Conservation (phyloP, 2,113 vertebrate species). For the Salminus brasiliensis region DNA sequence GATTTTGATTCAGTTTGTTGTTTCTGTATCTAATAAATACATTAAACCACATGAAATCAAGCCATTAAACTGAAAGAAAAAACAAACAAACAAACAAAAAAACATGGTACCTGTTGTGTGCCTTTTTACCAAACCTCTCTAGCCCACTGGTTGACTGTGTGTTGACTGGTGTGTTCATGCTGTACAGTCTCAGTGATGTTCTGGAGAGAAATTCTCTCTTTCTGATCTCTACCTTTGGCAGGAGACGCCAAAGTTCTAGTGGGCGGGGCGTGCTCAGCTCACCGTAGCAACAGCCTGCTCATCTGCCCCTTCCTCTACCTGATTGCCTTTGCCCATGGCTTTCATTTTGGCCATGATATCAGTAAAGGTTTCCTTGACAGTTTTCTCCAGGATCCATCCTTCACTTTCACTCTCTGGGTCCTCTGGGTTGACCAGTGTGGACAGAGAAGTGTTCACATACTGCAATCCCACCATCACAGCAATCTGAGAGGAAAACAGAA, state of each 20-base stretch:
- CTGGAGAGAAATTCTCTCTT: slow-evolving; percentile 47
- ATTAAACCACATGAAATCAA: background rate
- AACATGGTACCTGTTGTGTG: background rate
- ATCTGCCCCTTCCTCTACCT: slow-evolving; percentile 85
- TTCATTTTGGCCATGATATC: slow-evolving; percentile 86
- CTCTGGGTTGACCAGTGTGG: slow-evolving; percentile 84
- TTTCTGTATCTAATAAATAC: background rate
- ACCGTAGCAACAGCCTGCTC: slow-evolving; percentile 77
- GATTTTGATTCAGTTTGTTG: too few species aligned
- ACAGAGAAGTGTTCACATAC: slow-evolving; percentile 88
- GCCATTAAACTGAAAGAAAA: background rate
- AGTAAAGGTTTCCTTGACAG: slow-evolving; percentile 89
- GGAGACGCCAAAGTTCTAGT: slow-evolving; percentile 65
- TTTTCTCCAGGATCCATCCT: slow-evolving; percentile 95
- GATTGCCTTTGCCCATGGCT: slow-evolving; percentile 85
- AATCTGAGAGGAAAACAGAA: slow-evolving; percentile 69
- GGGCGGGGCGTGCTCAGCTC: slow-evolving; percentile 79
- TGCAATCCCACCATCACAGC: slow-evolving; percentile 84
- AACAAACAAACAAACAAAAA: background rate
- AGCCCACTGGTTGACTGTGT: slow-evolving; percentile 8
- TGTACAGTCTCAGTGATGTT: slow-evolving; percentile 55
- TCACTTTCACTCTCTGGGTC: slow-evolving; percentile 92
- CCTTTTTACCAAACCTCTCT: background rate
- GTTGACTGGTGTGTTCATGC: slow-evolving; percentile 54
- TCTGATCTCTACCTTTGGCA: slow-evolving; percentile 50